Evolutionary conservation across 2,888 invertebrate genomes (phyloP), one percentile per base, ranked within the genome.

Genomic region (Plagodis pulveraria): DNA sequence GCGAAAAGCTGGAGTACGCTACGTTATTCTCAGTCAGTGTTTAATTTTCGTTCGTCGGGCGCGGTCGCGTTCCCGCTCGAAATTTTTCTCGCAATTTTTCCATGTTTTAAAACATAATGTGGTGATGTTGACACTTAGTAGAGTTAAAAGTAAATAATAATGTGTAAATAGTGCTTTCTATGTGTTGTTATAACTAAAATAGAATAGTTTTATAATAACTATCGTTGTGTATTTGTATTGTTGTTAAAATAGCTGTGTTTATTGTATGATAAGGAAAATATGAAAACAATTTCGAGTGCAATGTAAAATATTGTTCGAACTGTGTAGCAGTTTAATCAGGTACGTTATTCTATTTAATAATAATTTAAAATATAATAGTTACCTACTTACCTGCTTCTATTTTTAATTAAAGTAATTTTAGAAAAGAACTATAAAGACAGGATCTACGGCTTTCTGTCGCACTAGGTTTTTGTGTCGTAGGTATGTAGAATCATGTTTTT

Each of bases 1-100:
- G 83, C 84, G 84, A 84, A 87, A 87, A 86, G 83, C 86, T 81
- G 77, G 69, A 61, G 49, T 63, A 66, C 61, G 63, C 63, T 22
- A 22, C 22, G 22, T 66, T 71, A 68, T 72, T 73, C 70, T 40
- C 40, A 5, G 41, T 69, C 77, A 73, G 71, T 67, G 57, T 65
- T 55, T 66, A 66, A 63, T 68, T 53, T 40, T 45, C 45, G 65
- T n/a, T 56, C 40, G 62, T 40, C 56, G 60, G 52, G 42, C 66
- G 65, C 35, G 67, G 69, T 36, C 57, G 47, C 45, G 48, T 45
- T 50, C 50, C 55, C 61, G 63, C 46, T 4, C 34, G 51, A 12
- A 65, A 71, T 71, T 42, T 56, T 49, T 49, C 40, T 40, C 60
- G 60, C 67, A 72, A 73, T 67, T 71, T 67, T 67, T 70, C 63